Percentiles rank a stretch among this genome's conserved stretches.
Conservation (phyloP, 2,888 invertebrate species). For the Hemicrepidius hirtus region DNA sequence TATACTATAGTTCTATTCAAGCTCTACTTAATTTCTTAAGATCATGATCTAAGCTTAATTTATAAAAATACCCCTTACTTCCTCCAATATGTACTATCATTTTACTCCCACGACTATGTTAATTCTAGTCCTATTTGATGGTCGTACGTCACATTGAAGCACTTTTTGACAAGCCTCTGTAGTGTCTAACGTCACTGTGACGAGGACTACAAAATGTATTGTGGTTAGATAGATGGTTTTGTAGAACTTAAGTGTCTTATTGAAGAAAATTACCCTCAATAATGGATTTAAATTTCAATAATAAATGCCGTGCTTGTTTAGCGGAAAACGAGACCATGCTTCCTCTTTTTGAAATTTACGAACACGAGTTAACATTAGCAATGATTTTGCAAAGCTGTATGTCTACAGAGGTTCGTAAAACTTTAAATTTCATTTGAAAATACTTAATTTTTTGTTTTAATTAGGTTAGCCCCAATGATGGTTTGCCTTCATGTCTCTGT, state of each 20-base stretch:
- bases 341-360: slow-evolving; percentile 52
- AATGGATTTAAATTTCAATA: slow-evolving; percentile 49
- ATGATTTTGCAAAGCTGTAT: slow-evolving; percentile 53
- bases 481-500: slow-evolving; percentile 51
- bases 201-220: too few relatives aligned
- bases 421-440: too few relatives aligned
- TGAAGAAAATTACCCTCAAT: slow-evolving; percentile 1
- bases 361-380: slow-evolving; percentile 53
- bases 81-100: too few relatives aligned
- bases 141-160: slow-evolving; percentile 7
- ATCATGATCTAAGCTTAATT: too few relatives aligned
- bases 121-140: too few relatives aligned
- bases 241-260: background rate
- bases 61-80: too few relatives aligned
- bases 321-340: slow-evolving; percentile 46
- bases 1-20: too few relatives aligned
- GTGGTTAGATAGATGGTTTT: too few relatives aligned
- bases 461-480: slow-evolving; percentile 48
- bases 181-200: too few relatives aligned
- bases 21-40: too few relatives aligned
- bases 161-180: background rate
- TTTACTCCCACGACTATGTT: too few relatives aligned
- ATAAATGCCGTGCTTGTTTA: slow-evolving; percentile 55
- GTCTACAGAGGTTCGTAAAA: slow-evolving; percentile 49
- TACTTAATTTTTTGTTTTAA: slow-evolving; percentile 12